These are phyloP conservation scores for Psittacula echo DNA, from an alignment of 2,797 vertebrate genomes.

Conservation along the genomic window DNA sequence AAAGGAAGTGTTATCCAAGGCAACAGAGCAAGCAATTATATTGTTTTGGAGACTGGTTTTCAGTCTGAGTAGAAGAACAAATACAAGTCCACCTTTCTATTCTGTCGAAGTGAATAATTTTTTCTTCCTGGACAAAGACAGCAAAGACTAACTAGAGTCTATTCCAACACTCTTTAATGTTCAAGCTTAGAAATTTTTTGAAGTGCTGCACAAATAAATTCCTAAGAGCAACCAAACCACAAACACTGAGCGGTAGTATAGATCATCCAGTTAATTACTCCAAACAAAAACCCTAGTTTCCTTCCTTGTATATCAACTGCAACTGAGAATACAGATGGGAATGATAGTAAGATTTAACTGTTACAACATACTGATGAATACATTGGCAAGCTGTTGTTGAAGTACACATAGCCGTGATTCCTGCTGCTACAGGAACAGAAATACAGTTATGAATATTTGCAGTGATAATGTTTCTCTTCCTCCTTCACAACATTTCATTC, in stretches of 20 bases:
- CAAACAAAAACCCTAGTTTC: not conserved
- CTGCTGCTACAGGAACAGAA: not conserved
- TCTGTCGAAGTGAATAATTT: not conserved
- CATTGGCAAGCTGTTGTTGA: not conserved
- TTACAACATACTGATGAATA: not conserved
- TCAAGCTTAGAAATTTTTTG: not conserved
- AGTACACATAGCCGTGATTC: not conserved
- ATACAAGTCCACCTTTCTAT: not conserved
- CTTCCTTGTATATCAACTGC: not conserved
- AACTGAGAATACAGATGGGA: not conserved
- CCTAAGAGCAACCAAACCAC: not conserved
- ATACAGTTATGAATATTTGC: not conserved
- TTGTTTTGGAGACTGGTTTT: not conserved
- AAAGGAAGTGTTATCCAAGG: not conserved
- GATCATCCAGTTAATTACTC: not conserved
- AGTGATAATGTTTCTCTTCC: not conserved
- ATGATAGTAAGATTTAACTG: not conserved
- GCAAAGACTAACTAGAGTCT: not conserved
- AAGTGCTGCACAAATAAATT: not conserved
- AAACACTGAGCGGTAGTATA: not conserved
- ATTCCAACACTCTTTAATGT: not conserved
- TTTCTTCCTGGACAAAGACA: not conserved
- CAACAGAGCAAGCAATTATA: not conserved
- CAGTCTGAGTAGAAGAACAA: not conserved
- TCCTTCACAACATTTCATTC: not conserved